Evolutionary conservation across 2,888 invertebrate genomes (phyloP).

Genomic region (Azorinus chamasolen): DNA sequence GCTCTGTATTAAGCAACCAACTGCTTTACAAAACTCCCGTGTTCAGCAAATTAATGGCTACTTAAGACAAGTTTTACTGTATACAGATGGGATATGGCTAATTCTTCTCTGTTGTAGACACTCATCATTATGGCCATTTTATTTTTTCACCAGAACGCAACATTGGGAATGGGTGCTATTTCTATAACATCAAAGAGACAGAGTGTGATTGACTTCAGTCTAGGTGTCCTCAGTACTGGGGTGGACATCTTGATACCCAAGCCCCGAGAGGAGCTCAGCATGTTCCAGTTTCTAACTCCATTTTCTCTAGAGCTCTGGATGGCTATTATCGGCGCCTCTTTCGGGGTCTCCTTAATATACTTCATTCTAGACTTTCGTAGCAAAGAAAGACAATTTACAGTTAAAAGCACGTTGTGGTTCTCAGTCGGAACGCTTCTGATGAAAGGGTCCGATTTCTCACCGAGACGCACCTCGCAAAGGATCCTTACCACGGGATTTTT

Average conservation of each 20-base stretch:
- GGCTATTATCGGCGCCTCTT: constrained; percentile 77
- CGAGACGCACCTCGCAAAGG: constrained; percentile 76
- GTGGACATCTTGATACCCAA: constrained; percentile 78
- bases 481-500: constrained; percentile 80
- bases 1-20: no score
- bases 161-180: constrained; percentile 80
- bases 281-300: constrained; percentile 81
- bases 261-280: constrained; percentile 73
- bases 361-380: constrained; percentile 75
- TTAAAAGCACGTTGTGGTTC: constrained; percentile 77
- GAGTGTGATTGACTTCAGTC: constrained; percentile 79
- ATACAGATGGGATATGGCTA: no score
- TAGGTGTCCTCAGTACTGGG: constrained; percentile 79
- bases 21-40: no score
- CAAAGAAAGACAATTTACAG: constrained; percentile 72
- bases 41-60: no score
- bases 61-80: no score
- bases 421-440: constrained; percentile 78
- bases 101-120: no score
- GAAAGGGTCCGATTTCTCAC: constrained; percentile 80
- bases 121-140: no score
- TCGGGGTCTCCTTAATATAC: constrained; percentile 73
- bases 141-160: constrained; percentile 73
- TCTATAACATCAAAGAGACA: constrained; percentile 79
- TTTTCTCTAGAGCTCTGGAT: constrained; percentile 81